Conservation (phyloP, 2,113 vertebrate genomes). For the Xiphophorus hellerii region DNA sequence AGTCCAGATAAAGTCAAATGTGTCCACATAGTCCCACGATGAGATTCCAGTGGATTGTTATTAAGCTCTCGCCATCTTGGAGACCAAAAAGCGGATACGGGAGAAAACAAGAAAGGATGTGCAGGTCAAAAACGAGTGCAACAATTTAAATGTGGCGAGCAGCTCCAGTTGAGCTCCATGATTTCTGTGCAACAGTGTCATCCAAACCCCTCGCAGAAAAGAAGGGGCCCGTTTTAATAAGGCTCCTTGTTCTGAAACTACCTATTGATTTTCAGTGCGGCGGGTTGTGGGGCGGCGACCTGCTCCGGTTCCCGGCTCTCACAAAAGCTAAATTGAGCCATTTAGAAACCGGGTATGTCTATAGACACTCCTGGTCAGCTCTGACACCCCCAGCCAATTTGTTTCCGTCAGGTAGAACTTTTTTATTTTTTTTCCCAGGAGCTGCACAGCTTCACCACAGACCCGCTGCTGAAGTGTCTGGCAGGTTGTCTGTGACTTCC, state of each 20-base stretch:
- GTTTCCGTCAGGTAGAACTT: constrained; percentile 77
- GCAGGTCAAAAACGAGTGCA: constrained; percentile 67
- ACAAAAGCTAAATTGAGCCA: constrained; percentile 81
- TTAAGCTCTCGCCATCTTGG: constrained; percentile 48
- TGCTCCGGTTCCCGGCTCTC: constrained; percentile 62
- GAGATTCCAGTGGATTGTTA: constrained; percentile 28
- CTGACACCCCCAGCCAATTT: constrained; percentile 68
- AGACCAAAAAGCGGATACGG: constrained; percentile 51
- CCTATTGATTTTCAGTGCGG: constrained; percentile 82
- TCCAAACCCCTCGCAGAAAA: constrained; percentile 69
- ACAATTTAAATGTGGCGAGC: constrained; percentile 63
- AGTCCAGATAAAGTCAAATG: constrained; percentile 9
- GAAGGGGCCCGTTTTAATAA: constrained; percentile 77
- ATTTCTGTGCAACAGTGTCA: constrained; percentile 73
- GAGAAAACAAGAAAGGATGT: constrained; percentile 48
- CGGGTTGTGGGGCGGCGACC: constrained; percentile 69
- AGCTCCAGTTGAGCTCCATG: constrained; percentile 69
- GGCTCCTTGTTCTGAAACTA: constrained; percentile 80
- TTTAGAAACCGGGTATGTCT: constrained; percentile 75
- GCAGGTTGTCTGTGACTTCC: constrained; percentile 40
- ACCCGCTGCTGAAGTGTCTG: constrained; percentile 46
- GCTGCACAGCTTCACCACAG: constrained; percentile 57
- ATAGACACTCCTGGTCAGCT: constrained; percentile 68
- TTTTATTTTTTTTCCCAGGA: constrained; percentile 52
- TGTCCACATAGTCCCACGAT: constrained; percentile 18